These are phyloP conservation scores for Stenolophus ochropezus DNA, from an alignment of 2,888 invertebrate species.

Conservation along the genomic window DNA sequence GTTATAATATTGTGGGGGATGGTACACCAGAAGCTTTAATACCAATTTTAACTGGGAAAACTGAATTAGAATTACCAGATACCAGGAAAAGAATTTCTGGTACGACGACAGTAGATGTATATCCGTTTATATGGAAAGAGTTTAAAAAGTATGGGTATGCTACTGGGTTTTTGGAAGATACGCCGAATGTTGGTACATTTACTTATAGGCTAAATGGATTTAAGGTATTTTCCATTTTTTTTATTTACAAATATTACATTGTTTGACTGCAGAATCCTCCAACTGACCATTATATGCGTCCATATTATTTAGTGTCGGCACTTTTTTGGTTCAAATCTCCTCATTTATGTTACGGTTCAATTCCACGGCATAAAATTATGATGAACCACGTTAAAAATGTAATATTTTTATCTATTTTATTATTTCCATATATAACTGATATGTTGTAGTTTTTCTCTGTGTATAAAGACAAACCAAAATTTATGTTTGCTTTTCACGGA, in stretches of 20 bases:
- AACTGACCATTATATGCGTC: slow-evolving; percentile 92
- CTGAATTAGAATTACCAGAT: slow-evolving; percentile 91
- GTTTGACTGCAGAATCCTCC: slow-evolving; percentile 77
- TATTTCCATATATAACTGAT: slow-evolving; percentile 17
- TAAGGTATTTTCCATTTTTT: slow-evolving; percentile 67
- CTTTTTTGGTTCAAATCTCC: slow-evolving; percentile 76
- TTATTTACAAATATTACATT: too few species aligned
- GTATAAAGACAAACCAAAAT: slow-evolving; percentile 83
- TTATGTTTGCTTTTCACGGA: slow-evolving; percentile 91
- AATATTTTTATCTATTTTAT: slow-evolving; percentile 64
- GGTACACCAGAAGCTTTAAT: slow-evolving; percentile 92
- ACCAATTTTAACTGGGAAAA: slow-evolving; percentile 89
- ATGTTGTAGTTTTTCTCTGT: slow-evolving; percentile 75
- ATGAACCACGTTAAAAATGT: slow-evolving; percentile 81
- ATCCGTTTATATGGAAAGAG: slow-evolving; percentile 92
- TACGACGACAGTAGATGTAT: slow-evolving; percentile 82
- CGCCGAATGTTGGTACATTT: slow-evolving; percentile 89
- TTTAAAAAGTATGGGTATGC: slow-evolving; percentile 82
- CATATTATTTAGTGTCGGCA: slow-evolving; percentile 83
- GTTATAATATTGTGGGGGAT: slow-evolving; percentile 88
- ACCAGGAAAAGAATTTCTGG: slow-evolving; percentile 82
- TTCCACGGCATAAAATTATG: slow-evolving; percentile 82
- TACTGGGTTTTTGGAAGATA: slow-evolving; percentile 92
- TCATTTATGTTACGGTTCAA: slow-evolving; percentile 82
- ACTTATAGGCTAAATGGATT: slow-evolving; percentile 94